Conservation (phyloP, 1,140 invertebrate species). For the Gyrodactylus salaris region DNA sequence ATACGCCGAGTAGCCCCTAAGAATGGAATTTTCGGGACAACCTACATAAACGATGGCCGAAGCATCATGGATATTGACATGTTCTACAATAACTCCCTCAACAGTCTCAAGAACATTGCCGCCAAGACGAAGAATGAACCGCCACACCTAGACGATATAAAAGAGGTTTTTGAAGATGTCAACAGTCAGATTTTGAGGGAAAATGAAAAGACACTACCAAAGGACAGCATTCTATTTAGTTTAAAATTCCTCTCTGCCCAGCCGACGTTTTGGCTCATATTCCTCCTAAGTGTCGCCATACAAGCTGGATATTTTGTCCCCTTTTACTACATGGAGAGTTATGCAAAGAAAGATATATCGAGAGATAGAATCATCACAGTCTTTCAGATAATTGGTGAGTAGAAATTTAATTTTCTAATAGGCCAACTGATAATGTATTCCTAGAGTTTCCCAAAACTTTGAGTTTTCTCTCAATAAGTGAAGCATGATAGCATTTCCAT, state of each 20-base stretch:
- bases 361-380: neutral
- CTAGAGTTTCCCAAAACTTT: neutral
- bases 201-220: neutral
- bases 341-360: neutral
- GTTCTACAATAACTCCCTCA: neutral
- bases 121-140: neutral
- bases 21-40: neutral
- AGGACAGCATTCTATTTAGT: neutral
- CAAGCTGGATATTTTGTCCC: neutral
- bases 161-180: too few relatives aligned
- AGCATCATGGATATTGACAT: neutral
- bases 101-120: neutral
- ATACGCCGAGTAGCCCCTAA: neutral
- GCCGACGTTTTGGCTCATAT: neutral
- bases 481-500: too few relatives aligned
- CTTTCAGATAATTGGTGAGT: neutral
- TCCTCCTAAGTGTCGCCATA: neutral
- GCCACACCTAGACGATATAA: too few relatives aligned
- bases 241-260: neutral
- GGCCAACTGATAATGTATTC: neutral
- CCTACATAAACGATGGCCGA: neutral
- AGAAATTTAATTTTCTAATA: neutral
- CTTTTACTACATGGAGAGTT: neutral
- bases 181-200: neutral
- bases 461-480: neutral